Percentiles rank a stretch among this genome's conserved stretches.
These are phyloP conservation scores for Aplodontia rufa DNA, from an alignment of 2,113 vertebrate genomes.

Conservation along the genomic window DNA sequence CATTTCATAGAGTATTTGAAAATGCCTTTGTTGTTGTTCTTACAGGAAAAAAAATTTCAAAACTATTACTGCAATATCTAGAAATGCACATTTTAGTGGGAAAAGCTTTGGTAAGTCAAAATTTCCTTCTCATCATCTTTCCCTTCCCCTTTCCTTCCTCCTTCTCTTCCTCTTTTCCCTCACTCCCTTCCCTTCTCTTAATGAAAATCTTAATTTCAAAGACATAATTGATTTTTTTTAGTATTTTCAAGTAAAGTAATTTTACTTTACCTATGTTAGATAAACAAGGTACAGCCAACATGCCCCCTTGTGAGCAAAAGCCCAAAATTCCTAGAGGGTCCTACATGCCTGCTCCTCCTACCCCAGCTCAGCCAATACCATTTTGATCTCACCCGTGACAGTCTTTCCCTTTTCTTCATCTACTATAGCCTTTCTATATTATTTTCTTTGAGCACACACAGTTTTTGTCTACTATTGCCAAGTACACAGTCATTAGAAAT, in stretches of 20 bases:
- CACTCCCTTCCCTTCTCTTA: neutral
- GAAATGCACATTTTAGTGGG: conserved; percentile 68
- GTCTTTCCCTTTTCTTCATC: neutral
- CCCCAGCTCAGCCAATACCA: neutral
- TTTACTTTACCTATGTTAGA: neutral
- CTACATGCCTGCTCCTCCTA: accelerated
- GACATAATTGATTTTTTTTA: neutral
- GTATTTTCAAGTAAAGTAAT: conserved; percentile 13
- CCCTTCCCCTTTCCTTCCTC: too few relatives aligned
- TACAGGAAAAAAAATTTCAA: conserved; percentile 18
- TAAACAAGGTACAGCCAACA: neutral
- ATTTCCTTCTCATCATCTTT: neutral
- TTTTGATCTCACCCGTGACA: neutral
- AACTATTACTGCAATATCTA: conserved; percentile 55
- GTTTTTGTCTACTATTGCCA: neutral
- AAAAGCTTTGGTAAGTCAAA: conserved; percentile 74
- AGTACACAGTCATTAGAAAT: neutral
- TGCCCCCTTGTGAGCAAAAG: neutral
- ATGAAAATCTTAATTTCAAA: neutral
- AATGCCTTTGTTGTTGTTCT: neutral
- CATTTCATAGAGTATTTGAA: neutral
- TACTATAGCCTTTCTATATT: neutral
- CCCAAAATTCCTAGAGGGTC: neutral
- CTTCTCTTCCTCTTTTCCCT: too few relatives aligned
- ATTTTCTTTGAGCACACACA: neutral